phyloP scores from a whole-genome alignment of 2,888 invertebrate species.

The Clepsis dumicolana region DNA sequence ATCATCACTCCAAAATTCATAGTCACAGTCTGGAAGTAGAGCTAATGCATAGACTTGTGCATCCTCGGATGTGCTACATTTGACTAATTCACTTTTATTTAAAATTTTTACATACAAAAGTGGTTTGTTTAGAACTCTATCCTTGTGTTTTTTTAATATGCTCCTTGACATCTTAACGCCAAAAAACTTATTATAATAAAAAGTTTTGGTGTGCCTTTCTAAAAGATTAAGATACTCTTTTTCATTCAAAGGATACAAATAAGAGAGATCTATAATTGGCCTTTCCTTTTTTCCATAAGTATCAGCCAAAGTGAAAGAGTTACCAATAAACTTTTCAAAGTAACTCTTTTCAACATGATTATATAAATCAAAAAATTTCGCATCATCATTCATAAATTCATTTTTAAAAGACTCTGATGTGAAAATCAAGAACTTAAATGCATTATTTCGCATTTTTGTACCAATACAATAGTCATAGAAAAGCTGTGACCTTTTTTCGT shows the following conservation, averaged over 20 bases:
- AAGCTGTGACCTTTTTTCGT: conserved; percentile 52
- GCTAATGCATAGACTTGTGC: conserved; percentile 56
- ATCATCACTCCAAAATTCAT: conserved; percentile 57
- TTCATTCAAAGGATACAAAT: conserved; percentile 55
- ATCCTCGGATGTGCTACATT: conserved; percentile 55
- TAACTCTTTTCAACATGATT: conserved; percentile 32
- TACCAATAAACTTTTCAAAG: conserved; percentile 55
- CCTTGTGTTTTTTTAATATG: conserved; percentile 30
- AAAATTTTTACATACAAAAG: conserved; percentile 18
- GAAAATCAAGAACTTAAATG: conserved; percentile 61
- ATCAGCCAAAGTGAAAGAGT: conserved; percentile 57
- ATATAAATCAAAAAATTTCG: conserved; percentile 16
- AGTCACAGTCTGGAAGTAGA: conserved; percentile 52
- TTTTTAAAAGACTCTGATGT: conserved; percentile 62
- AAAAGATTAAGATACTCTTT: conserved; percentile 61
- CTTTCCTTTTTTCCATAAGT: conserved; percentile 32
- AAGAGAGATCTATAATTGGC: conserved; percentile 44
- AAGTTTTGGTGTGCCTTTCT: conserved; percentile 51
- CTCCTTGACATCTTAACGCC: conserved; percentile 23
- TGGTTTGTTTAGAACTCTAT: conserved; percentile 17
- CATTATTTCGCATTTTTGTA: conserved; percentile 51
- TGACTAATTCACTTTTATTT: conserved; percentile 46
- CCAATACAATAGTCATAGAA: conserved; percentile 64
- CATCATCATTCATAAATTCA: conserved; percentile 48
- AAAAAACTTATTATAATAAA: not conserved